Percentiles rank a stretch among this genome's conserved stretches.
phyloP scores from a whole-genome alignment of 92 coral and sea anemone species.

The Nematostella vectensis region DNA sequence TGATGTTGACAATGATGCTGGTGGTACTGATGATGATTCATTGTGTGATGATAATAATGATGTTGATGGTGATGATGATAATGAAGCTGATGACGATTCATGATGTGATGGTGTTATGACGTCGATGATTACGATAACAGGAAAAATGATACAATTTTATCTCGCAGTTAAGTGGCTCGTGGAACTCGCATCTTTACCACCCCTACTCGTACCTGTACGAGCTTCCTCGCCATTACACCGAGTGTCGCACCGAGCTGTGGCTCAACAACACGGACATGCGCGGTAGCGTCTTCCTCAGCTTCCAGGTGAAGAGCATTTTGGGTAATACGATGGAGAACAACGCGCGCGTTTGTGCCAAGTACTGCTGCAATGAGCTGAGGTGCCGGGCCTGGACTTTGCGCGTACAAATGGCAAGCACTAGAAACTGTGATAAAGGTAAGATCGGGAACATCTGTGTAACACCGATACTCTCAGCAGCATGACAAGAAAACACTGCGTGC shows the following conservation, averaged over 20 bases:
- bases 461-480: too few species aligned
- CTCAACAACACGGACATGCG: constrained; percentile 76
- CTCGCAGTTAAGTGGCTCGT: constrained; percentile 59
- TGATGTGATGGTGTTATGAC: too few species aligned
- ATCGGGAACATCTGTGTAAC: not conserved
- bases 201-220: constrained; percentile 78
- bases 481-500: too few species aligned
- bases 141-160: too few species aligned
- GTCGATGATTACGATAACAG: too few species aligned
- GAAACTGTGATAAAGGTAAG: constrained; percentile 77
- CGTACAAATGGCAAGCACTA: constrained; percentile 60
- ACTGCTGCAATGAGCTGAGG: constrained; percentile 72
- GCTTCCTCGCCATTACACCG: constrained; percentile 49
- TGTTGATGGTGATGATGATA: too few species aligned
- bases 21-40: too few species aligned
- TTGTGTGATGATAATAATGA: too few species aligned
- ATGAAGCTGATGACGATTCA: too few species aligned
- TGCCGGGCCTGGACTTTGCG: constrained; percentile 81
- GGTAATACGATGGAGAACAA: constrained; percentile 62
- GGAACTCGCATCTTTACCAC: constrained; percentile 62
- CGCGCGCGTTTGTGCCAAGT: constrained; percentile 69
- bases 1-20: too few species aligned
- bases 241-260: constrained; percentile 51
- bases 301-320: constrained; percentile 58
- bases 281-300: constrained; percentile 83